These are phyloP conservation scores for Nesometra sesokonis DNA, from an alignment of 35 echinoderm and acorn worm genomes.

Conservation along the genomic window DNA sequence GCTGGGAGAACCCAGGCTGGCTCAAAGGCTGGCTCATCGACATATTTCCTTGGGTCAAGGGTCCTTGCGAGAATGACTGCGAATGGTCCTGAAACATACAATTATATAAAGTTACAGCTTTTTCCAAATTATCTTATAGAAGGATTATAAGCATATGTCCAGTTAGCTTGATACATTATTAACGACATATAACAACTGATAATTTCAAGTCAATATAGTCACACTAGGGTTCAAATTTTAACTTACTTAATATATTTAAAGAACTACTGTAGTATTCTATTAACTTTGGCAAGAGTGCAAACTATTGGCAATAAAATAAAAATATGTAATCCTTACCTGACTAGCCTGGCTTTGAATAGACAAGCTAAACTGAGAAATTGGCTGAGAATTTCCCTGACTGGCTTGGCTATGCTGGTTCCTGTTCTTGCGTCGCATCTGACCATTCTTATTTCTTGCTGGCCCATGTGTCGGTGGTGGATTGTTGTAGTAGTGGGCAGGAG, in stretches of 20 bases:
- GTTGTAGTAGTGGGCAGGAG: slow-evolving; percentile 87
- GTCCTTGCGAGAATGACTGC: slow-evolving; percentile 76
- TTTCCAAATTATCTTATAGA: too few species aligned
- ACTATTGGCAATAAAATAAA: too few species aligned
- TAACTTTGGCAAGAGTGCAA: too few species aligned
- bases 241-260: too few species aligned
- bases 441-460: not conserved
- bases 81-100: slow-evolving; percentile 42
- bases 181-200: too few species aligned
- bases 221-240: too few species aligned
- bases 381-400: slow-evolving; percentile 33
- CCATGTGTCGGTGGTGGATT: slow-evolving; percentile 27
- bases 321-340: too few species aligned
- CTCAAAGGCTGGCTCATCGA: slow-evolving; percentile 94
- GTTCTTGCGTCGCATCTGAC: not conserved
- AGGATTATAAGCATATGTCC: too few species aligned
- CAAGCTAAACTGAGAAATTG: slow-evolving; percentile 74
- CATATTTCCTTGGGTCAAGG: slow-evolving; percentile 80
- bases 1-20: slow-evolving; percentile 88
- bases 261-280: too few species aligned
- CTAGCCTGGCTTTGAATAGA: slow-evolving; percentile 71
- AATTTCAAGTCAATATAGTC: too few species aligned
- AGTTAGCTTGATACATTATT: too few species aligned
- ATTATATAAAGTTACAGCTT: too few species aligned
- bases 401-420: not conserved